phyloP scores from a whole-genome alignment of 2,797 vertebrate genomes.

The Corythornis leucogaster region DNA sequence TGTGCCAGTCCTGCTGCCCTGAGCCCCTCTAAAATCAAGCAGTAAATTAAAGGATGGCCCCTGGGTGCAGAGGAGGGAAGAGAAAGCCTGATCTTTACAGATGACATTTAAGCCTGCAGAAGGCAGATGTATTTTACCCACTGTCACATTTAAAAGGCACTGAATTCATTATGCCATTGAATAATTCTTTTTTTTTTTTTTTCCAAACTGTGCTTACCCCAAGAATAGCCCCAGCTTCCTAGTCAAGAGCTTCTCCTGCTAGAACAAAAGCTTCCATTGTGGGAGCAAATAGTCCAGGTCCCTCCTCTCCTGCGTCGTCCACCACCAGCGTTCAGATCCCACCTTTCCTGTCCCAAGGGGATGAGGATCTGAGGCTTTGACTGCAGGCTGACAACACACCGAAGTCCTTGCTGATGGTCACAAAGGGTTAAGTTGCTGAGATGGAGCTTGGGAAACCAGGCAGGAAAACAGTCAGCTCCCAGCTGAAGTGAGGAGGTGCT shows the following conservation, averaged over 20 bases:
- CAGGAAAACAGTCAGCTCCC: constrained; percentile 27
- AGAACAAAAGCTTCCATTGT: not conserved
- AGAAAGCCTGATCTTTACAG: constrained; percentile 51
- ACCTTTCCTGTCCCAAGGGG: fast-evolving
- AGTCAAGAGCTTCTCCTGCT: not conserved
- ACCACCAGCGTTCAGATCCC: not conserved
- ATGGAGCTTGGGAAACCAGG: not conserved
- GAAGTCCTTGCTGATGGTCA: fast-evolving
- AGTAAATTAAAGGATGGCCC: not conserved
- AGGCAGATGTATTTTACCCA: constrained; percentile 36
- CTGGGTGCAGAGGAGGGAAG: fast-evolving
- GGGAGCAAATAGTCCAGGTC: fast-evolving
- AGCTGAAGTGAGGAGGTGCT: constrained; percentile 15
- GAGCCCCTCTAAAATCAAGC: not conserved
- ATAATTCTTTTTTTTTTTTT: not conserved
- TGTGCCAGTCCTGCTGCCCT: not conserved
- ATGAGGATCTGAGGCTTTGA: fast-evolving
- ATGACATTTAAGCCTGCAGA: constrained; percentile 55
- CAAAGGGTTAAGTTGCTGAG: not conserved
- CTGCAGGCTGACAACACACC: fast-evolving
- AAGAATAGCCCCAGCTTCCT: not conserved
- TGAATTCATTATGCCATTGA: constrained; percentile 31
- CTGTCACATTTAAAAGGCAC: constrained; percentile 63
- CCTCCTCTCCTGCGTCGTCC: fast-evolving
- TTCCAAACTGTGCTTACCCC: not conserved